Evolutionary conservation across 2,888 invertebrate genomes (phyloP).

Genomic region (Trachelus iudaicus): DNA sequence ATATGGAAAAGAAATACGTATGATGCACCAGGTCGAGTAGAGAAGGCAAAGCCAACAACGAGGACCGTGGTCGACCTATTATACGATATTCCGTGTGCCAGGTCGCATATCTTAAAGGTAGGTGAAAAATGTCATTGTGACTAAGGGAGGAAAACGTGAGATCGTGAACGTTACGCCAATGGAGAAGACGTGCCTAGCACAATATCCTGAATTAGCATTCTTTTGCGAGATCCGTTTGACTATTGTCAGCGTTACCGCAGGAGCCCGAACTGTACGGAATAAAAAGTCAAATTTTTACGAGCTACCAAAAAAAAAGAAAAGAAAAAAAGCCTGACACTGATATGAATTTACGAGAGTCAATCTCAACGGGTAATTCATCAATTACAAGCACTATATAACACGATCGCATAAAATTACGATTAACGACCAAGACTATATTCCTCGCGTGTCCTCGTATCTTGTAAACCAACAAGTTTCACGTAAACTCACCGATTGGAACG

Average conservation of each 20-base stretch:
- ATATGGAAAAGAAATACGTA: neutral
- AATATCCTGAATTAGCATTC: slow-evolving; percentile 12
- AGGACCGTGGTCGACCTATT: neutral
- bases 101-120: neutral
- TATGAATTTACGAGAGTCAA: neutral
- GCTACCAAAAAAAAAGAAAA: too few species aligned
- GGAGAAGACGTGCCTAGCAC: neutral
- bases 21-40: neutral
- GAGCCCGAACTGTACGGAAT: neutral
- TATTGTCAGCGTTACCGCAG: neutral
- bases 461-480: neutral
- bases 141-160: slow-evolving; percentile 14
- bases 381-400: neutral
- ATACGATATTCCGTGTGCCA: neutral
- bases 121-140: neutral
- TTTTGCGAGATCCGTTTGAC: neutral
- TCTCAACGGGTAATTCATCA: neutral
- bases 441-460: neutral
- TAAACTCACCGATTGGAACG: slow-evolving; percentile 33
- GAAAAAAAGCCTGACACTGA: neutral
- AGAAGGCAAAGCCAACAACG: neutral
- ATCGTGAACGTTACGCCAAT: slow-evolving; percentile 13
- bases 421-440: neutral
- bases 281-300: neutral
- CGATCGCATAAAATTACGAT: neutral